A percentile compares a stretch with the other conserved stretches of the same genome.
These are phyloP conservation scores for Timema cristinae DNA, from an alignment of 2,888 invertebrate species.

Conservation along the genomic window DNA sequence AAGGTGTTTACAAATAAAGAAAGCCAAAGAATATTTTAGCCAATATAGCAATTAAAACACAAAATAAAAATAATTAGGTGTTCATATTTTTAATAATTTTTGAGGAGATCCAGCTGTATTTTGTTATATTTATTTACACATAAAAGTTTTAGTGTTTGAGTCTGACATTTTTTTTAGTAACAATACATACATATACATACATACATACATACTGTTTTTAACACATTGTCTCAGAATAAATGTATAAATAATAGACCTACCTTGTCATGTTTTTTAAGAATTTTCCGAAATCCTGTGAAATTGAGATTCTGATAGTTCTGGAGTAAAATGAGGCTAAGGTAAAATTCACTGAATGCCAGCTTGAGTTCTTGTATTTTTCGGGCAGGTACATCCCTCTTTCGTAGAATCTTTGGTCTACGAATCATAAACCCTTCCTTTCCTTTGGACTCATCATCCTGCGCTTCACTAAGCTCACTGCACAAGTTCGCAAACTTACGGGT, in stretches of 20 bases:
- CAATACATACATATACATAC: too few species aligned
- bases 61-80: too few species aligned
- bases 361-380: slow-evolving; percentile 77
- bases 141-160: too few species aligned
- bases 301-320: slow-evolving; percentile 88
- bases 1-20: too few species aligned
- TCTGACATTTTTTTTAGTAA: too few species aligned
- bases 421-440: slow-evolving; percentile 29
- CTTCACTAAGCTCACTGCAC: slow-evolving; percentile 62
- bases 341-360: slow-evolving; percentile 86
- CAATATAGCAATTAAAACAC: too few species aligned
- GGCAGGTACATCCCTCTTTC: slow-evolving; percentile 49
- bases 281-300: slow-evolving; percentile 86
- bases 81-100: too few species aligned
- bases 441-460: slow-evolving; percentile 39
- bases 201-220: too few species aligned
- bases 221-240: too few species aligned
- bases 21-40: too few species aligned
- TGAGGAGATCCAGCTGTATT: too few species aligned
- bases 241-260: slow-evolving; percentile 42
- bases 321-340: slow-evolving; percentile 75
- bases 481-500: slow-evolving; percentile 73
- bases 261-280: slow-evolving; percentile 88
- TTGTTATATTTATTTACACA: too few species aligned
- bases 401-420: slow-evolving; percentile 37